Percentiles rank a stretch among this genome's conserved stretches.
phyloP scores from a whole-genome alignment of 2,888 invertebrate species.

The Eubasilissa splendida region DNA sequence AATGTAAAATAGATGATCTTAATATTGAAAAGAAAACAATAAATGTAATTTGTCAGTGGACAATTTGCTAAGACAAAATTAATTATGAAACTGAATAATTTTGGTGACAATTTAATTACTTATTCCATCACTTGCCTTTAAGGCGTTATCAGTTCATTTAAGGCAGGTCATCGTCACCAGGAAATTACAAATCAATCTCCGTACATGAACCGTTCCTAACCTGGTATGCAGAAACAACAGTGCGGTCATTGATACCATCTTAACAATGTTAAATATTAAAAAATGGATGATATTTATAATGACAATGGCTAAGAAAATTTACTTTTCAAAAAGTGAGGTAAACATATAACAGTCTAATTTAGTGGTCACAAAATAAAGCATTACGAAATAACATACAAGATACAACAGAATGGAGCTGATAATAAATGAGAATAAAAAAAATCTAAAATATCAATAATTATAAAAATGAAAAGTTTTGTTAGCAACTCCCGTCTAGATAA shows the following conservation, averaged over 20 bases:
- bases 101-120: background rate
- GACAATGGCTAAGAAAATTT: background rate
- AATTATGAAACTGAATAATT: background rate
- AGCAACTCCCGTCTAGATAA: no score
- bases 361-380: constrained; percentile 11
- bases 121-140: constrained; percentile 4
- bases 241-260: no score
- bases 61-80: background rate
- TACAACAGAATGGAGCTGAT: no score
- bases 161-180: background rate
- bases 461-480: no score
- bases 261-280: no score
- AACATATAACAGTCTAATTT: background rate
- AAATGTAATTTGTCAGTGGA: background rate
- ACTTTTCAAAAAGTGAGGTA: background rate
- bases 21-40: background rate
- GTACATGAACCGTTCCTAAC: background rate
- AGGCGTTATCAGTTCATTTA: constrained; percentile 13
- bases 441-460: no score
- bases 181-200: background rate
- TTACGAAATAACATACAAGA: background rate
- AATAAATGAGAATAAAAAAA: no score
- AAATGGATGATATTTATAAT: background rate
- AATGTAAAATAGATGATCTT: constrained; percentile 10
- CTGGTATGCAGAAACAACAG: no score